Base-by-base conservation (phyloP, 2,113 vertebrate species). In the Perca flavescens region DNA sequence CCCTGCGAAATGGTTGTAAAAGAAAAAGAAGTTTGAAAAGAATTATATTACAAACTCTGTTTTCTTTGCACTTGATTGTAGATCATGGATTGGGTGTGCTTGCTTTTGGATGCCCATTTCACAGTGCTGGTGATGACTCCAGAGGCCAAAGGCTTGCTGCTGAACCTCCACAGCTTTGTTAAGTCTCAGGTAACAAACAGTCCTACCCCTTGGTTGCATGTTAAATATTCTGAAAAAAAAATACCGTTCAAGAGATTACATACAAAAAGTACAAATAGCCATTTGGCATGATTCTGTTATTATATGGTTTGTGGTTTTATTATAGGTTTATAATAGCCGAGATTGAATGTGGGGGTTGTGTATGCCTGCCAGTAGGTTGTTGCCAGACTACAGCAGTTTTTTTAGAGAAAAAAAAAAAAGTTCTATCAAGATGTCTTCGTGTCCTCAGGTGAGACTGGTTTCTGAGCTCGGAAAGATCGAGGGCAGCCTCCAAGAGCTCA, bases 11-110 rank as follows among this genome's bases (percentile, higher is more conserved):
- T 22, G 43, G 15, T 60, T 36, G 3, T 36, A 46, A 50, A 58
- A 21, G 7, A 49, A 74, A 84, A 11, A 31, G 6, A 9, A 10
- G 2, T 43, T 60, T 43, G 53, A 47, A 2, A 53, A 46, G 28
- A 28, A 28, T 28, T 28, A 25, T 25, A 25, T 25, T 25, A 25
- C 25, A 25, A 31, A 78, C 54, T 36, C 6, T 80, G 16, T 15
- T n/a, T 80, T 67, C 43, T 77, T 68, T 49, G 21, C 1, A 79
- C 90, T 70, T 68, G 10, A 31, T 54, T 83, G 19, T 62, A 99
- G 98, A 92, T 99, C 70, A 95, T 99, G 95, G 98, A 99, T 79
- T 99, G 98, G 98, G 95, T 99, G 61, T 97, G 97, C 84, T 91
- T 99, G 21, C 54, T 99, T 47, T 93, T 99, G 56, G 98, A 99